These are phyloP conservation scores for Schizothorax lantsangensis DNA, from an alignment of 2,797 vertebrate species.

Conservation along the genomic window DNA sequence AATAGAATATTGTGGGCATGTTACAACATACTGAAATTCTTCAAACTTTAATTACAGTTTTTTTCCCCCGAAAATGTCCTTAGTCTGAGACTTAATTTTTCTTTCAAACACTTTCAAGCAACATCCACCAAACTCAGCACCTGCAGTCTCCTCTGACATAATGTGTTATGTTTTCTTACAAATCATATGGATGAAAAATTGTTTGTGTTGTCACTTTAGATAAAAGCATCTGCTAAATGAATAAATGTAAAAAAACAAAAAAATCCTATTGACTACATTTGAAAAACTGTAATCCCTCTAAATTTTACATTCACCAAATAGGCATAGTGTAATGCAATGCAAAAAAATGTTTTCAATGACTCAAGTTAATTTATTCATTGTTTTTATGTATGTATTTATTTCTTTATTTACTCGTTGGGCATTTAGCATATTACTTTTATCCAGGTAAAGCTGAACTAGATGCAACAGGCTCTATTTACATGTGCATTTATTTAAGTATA, in stretches of 20 bases:
- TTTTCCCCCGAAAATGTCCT: background rate
- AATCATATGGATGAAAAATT: background rate
- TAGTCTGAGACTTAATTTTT: background rate
- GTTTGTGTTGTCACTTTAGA: conserved; percentile 7
- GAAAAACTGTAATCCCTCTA: background rate
- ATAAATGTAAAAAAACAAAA: background rate
- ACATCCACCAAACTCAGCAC: background rate
- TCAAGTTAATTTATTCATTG: background rate
- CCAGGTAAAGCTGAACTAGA: background rate
- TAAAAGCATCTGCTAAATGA: background rate
- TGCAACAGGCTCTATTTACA: background rate
- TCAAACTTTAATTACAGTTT: background rate
- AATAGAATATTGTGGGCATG: background rate
- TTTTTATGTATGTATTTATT: background rate
- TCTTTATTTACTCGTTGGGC: background rate
- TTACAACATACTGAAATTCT: background rate
- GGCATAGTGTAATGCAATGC: background rate
- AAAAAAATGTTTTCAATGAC: background rate
- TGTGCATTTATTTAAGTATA: background rate
- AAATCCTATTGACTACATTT: background rate
- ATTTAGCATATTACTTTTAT: background rate
- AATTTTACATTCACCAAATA: background rate
- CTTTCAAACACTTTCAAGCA: background rate
- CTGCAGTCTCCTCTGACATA: background rate
- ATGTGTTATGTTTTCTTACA: background rate